Conservation (phyloP, 2,113 vertebrate species). For the Beaufortia kweichowensis region DNA sequence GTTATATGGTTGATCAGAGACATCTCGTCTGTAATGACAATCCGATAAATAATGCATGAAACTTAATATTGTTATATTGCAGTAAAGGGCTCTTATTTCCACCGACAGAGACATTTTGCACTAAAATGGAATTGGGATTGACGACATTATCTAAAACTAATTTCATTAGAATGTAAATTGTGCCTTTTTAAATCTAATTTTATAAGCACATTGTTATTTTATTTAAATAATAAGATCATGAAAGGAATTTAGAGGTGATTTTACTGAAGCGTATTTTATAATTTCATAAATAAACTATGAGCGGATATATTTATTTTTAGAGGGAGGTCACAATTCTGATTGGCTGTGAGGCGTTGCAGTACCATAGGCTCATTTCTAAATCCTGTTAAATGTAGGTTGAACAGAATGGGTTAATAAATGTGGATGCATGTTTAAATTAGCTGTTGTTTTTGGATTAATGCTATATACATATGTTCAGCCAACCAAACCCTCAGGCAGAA, state of each 20-base stretch:
- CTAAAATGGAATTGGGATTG: background rate
- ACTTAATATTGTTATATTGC: constrained; percentile 6
- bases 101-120: background rate
- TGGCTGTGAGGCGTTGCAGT: constrained; percentile 10
- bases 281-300: no score
- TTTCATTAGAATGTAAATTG: constrained; percentile 2
- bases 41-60: constrained; percentile 15
- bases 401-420: background rate
- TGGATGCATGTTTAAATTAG: background rate
- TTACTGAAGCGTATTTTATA: background rate
- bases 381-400: constrained; percentile 3
- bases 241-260: background rate
- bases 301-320: constrained; percentile 17
- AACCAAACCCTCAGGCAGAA: constrained; percentile 40
- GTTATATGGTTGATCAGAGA: background rate
- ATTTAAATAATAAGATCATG: background rate
- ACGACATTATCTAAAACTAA: background rate
- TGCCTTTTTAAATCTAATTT: background rate
- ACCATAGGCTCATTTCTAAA: background rate
- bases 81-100: background rate
- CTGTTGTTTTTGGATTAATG: constrained; percentile 2
- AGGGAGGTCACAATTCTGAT: constrained; percentile 13
- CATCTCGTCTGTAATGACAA: background rate
- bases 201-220: background rate
- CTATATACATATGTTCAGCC: constrained; percentile 38